These are phyloP conservation scores for Macropis europaea DNA, from an alignment of 2,888 invertebrate species.

Conservation along the genomic window DNA sequence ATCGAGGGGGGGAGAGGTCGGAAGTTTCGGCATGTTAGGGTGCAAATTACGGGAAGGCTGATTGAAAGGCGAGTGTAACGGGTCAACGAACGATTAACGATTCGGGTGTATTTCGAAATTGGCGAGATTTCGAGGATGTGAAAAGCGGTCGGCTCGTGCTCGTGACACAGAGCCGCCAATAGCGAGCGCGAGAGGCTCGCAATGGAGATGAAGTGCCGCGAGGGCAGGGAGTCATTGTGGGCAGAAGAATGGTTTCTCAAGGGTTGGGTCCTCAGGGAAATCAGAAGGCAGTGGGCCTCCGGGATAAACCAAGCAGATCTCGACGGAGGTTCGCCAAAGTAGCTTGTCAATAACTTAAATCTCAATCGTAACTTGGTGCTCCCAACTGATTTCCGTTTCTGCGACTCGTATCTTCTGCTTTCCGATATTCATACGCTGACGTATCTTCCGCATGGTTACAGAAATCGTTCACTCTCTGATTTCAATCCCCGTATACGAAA, in stretches of 20 bases:
- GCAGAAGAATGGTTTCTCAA: conserved; percentile 78
- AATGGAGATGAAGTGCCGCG: conserved; percentile 66
- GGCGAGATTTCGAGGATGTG: not conserved
- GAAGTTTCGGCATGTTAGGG: not conserved
- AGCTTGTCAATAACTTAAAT: conserved; percentile 80
- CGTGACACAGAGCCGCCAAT: conserved; percentile 38
- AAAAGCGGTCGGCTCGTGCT: conserved; percentile 5
- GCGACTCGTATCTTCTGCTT: conserved; percentile 59
- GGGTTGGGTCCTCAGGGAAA: conserved; percentile 78
- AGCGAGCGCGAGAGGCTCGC: conserved; percentile 34
- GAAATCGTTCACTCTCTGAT: conserved; percentile 20
- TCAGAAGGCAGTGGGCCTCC: conserved; percentile 77
- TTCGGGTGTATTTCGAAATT: not conserved
- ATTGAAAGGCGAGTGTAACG: not conserved
- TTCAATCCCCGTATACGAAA: not conserved
- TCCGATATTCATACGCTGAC: conserved; percentile 62
- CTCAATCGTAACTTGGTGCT: conserved; percentile 78
- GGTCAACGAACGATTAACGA: not conserved
- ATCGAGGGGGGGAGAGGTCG: too few species aligned
- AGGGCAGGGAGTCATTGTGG: conserved; percentile 75
- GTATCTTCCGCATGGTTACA: conserved; percentile 41
- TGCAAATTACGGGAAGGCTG: not conserved
- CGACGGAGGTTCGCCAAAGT: conserved; percentile 75
- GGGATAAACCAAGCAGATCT: conserved; percentile 74
- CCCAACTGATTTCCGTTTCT: conserved; percentile 76